These are phyloP conservation scores for Leptinotarsa undecemlineata DNA, from an alignment of 1,140 invertebrate genomes.

Conservation along the genomic window DNA sequence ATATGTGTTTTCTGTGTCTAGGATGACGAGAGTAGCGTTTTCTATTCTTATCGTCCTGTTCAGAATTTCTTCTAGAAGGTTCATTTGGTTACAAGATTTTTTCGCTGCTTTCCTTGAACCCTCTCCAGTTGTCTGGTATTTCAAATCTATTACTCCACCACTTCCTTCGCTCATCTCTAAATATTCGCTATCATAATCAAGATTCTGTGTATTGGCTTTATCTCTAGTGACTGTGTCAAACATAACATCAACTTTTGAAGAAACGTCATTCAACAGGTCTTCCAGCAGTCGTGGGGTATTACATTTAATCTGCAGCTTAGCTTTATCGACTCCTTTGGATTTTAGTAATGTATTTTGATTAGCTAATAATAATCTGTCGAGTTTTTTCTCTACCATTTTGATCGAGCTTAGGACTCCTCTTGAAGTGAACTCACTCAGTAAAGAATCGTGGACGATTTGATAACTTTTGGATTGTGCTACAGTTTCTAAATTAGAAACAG, in stretches of 20 bases:
- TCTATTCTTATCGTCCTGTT: conserved; percentile 28
- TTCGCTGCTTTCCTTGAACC: conserved; percentile 18
- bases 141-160: conserved; percentile 10
- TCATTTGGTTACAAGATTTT: conserved; percentile 29
- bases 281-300: conserved; percentile 43
- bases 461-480: conserved; percentile 30
- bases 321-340: conserved; percentile 15
- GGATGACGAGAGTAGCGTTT: conserved; percentile 24
- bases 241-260: conserved; percentile 54
- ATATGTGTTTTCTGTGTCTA: conserved; percentile 25
- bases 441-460: conserved; percentile 28
- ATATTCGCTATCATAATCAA: conserved; percentile 32
- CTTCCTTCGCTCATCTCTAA: conserved; percentile 32
- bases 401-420: conserved; percentile 54
- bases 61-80: conserved; percentile 24
- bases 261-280: conserved; percentile 49
- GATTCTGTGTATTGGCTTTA: conserved; percentile 29
- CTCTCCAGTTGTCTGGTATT: conserved; percentile 3
- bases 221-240: conserved; percentile 41
- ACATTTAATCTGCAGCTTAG: conserved; percentile 43
- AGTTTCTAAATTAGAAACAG: conserved; percentile 29
- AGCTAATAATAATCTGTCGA: conserved; percentile 41
- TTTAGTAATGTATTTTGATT: conserved; percentile 29
- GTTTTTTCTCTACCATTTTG: conserved; percentile 52
- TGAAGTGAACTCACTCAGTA: conserved; percentile 47